Base-by-base conservation (phyloP, 23 tunicate species). In the Pegea sp. region DNA sequence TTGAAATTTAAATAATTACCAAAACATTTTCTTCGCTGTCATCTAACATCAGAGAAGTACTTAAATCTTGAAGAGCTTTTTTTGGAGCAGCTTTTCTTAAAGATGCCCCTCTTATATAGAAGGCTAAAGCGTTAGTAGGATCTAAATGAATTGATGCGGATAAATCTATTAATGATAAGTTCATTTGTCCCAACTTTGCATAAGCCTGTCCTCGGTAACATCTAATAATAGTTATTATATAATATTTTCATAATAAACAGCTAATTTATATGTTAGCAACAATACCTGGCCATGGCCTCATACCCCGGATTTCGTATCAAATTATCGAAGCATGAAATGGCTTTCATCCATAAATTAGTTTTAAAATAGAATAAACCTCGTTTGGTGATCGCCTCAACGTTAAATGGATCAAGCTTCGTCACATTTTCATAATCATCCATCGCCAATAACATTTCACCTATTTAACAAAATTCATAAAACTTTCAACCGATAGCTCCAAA, bases 361-460 rank as follows among this genome's bases (percentile, higher is more conserved):
- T 52, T 29, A 30, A 66, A 84, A 52, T 63, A 54, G 31, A 59
- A 84, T 31, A 51, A 24, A 1, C 90, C 95, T 1, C 95, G 67
- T 52, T 68, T 55, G 22, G 68, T 24, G 48, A 84, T 28, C 2
- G 95, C 95, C 33, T 84, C 95, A 2, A 76, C 68, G 25, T 84
- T 43, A 0, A 61, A 26, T 16, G 95, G 95, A 62, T 84, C 65
- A 8, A 73, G 25, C 18, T 29, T 48, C 24, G 67, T 66, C 7
- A 84, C 95, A 2, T 71, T 52, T 8, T 67, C 81, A 34, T 74
- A 84, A 50, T 84, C 95, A 44, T 84, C 95, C 71, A 84, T 61
- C n/a, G 95, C 95, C 7, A 84, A 54, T 53, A 84, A 50, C 95
- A 84, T 84, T 71, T 84, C 95, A 11, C 95, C 95, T 81, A n/a